Conservation (phyloP, 1,140 invertebrate genomes). For the Goniozus legneri region DNA sequence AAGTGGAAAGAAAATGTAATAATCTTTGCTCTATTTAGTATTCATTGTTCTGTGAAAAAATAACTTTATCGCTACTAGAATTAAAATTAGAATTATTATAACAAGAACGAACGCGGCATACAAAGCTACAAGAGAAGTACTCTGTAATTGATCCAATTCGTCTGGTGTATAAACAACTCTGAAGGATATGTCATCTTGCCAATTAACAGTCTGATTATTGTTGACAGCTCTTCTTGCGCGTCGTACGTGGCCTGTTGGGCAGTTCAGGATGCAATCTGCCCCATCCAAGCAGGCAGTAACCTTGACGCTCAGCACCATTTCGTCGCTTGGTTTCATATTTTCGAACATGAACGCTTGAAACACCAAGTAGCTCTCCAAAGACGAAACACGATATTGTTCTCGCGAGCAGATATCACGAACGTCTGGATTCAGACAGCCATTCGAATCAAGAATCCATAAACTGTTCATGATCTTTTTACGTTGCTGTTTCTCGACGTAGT, state of each 20-base stretch:
- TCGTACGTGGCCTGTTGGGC: conserved; percentile 26
- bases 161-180: conserved; percentile 18
- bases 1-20: too few species aligned
- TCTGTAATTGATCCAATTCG: neutral
- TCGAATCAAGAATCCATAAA: conserved; percentile 51
- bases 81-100: neutral
- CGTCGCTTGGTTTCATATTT: conserved; percentile 62
- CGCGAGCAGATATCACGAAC: conserved; percentile 57
- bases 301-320: conserved; percentile 60
- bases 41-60: too few species aligned
- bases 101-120: conserved; percentile 14
- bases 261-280: conserved; percentile 55
- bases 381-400: conserved; percentile 50
- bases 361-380: conserved; percentile 53
- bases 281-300: conserved; percentile 61
- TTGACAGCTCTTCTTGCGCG: conserved; percentile 23
- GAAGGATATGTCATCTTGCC: conserved; percentile 33
- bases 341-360: conserved; percentile 69
- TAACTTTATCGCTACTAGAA: neutral
- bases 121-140: conserved; percentile 10
- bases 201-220: conserved; percentile 29
- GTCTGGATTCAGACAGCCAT: conserved; percentile 61
- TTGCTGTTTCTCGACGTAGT: conserved; percentile 41
- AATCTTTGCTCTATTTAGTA: too few species aligned
- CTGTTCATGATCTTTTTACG: conserved; percentile 43